phyloP scores from a whole-genome alignment of 2,113 vertebrate genomes.

The Muntiacus reevesi region DNA sequence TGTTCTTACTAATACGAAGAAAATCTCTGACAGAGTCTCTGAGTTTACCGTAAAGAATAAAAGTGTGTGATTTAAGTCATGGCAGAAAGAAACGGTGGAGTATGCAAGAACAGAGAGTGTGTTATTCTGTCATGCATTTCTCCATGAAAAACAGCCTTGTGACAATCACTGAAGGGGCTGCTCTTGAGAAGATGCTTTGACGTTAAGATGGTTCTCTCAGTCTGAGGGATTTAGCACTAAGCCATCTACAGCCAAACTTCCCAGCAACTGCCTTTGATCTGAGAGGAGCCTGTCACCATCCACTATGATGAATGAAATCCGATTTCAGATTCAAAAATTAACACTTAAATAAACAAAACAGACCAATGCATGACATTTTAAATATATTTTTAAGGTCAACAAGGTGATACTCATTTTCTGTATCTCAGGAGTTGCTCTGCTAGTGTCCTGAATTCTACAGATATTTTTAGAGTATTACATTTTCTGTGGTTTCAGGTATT shows the following conservation, averaged over 20 bases:
- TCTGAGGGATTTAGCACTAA: neutral
- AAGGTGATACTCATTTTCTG: slow-evolving; percentile 38
- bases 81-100: neutral
- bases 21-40: neutral
- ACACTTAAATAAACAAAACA: neutral
- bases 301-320: neutral
- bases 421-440: slow-evolving; percentile 45
- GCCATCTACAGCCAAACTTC: neutral
- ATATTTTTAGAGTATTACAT: slow-evolving; percentile 59
- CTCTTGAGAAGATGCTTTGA: neutral
- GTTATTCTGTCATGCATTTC: neutral
- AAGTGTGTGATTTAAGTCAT: neutral
- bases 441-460: slow-evolving; percentile 49
- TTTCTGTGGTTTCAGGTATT: slow-evolving; percentile 57
- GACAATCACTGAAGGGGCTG: neutral
- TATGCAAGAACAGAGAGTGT: neutral
- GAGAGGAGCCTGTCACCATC: neutral
- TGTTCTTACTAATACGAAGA: neutral
- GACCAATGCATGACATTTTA: neutral
- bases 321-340: neutral
- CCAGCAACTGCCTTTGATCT: neutral
- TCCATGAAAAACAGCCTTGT: neutral
- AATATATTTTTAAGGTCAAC: slow-evolving; percentile 51
- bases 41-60: neutral
- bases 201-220: neutral